A percentile compares a stretch with the other conserved stretches of the same genome.
Evolutionary conservation across 2,888 invertebrate species (phyloP).

Genomic region (Dendrolimus pini): DNA sequence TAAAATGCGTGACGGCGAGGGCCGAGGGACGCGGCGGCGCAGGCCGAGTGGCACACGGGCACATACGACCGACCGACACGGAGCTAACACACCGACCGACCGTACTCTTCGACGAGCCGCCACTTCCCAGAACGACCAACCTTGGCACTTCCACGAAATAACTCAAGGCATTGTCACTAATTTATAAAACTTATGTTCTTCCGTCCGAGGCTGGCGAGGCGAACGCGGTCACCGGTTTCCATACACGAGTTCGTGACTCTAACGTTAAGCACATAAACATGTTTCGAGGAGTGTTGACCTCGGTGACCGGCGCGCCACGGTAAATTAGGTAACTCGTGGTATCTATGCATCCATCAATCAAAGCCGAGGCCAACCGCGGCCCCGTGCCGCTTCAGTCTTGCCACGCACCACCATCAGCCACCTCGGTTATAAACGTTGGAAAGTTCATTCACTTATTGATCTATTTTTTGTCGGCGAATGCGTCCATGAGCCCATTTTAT

Average conservation of each 20-base stretch:
- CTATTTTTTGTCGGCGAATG: slow-evolving; percentile 40
- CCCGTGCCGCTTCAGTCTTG: slow-evolving; percentile 12
- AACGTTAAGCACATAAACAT: slow-evolving; percentile 19
- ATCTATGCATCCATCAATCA: slow-evolving; percentile 49
- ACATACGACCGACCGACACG: slow-evolving; percentile 26
- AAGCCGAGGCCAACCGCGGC: slow-evolving; percentile 29
- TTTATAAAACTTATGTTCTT: slow-evolving; percentile 68
- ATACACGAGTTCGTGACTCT: slow-evolving; percentile 27
- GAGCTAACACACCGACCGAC: slow-evolving; percentile 22
- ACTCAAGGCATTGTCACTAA: slow-evolving; percentile 71
- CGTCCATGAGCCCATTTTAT: neutral
- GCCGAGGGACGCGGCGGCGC: slow-evolving; percentile 19
- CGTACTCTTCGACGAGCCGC: slow-evolving; percentile 39
- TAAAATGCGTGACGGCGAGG: slow-evolving; percentile 21
- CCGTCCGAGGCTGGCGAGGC: slow-evolving; percentile 45
- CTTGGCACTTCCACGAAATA: slow-evolving; percentile 68
- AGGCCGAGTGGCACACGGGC: slow-evolving; percentile 3
- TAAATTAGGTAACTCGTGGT: slow-evolving; percentile 34
- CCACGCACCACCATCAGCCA: slow-evolving; percentile 15
- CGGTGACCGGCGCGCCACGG: slow-evolving; percentile 25
- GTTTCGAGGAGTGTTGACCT: slow-evolving; percentile 40
- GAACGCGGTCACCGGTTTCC: slow-evolving; percentile 27
- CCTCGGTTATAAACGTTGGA: slow-evolving; percentile 39
- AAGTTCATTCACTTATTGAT: slow-evolving; percentile 58
- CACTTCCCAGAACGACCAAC: slow-evolving; percentile 67